These are phyloP conservation scores for Macrocentrus cingulum DNA, from an alignment of 1,140 invertebrate genomes.

Conservation along the genomic window DNA sequence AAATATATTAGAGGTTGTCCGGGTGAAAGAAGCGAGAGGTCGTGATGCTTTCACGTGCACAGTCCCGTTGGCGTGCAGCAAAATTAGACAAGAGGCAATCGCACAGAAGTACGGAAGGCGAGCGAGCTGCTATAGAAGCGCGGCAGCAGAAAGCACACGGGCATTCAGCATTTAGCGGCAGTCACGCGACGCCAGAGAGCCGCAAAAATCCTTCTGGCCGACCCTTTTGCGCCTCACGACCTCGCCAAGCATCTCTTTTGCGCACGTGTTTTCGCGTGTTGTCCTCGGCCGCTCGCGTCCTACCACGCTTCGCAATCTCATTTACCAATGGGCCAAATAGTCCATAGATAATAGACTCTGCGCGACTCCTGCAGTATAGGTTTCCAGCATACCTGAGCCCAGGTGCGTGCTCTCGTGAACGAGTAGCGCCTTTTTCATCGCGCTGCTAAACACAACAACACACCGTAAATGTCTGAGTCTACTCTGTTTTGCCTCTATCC, in stretches of 20 bases:
- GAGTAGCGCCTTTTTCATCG: too few relatives aligned
- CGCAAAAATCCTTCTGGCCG: background rate
- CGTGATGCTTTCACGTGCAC: background rate
- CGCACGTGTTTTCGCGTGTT: background rate
- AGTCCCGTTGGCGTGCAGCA: constrained; percentile 21
- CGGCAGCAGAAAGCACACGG: constrained; percentile 1
- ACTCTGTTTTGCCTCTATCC: background rate
- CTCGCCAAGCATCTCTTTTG: constrained; percentile 2
- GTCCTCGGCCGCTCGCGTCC: background rate
- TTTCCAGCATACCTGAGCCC: too few relatives aligned
- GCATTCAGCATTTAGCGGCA: constrained; percentile 26
- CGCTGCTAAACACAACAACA: constrained; percentile 16
- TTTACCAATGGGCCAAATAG: too few relatives aligned
- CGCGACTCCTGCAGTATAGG: too few relatives aligned
- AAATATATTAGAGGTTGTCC: too few relatives aligned
- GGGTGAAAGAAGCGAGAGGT: background rate
- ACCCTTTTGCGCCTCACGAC: constrained; percentile 16
- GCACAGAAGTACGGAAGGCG: constrained; percentile 23
- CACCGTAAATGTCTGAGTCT: background rate
- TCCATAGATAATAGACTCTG: too few relatives aligned
- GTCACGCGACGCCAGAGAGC: constrained; percentile 34
- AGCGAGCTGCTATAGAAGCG: constrained; percentile 23
- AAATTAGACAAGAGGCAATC: constrained; percentile 23
- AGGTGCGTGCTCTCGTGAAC: too few relatives aligned
- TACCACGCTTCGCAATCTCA: background rate